These are phyloP conservation scores for Stratiomys singularior DNA, from an alignment of 2,888 invertebrate genomes.

Conservation along the genomic window DNA sequence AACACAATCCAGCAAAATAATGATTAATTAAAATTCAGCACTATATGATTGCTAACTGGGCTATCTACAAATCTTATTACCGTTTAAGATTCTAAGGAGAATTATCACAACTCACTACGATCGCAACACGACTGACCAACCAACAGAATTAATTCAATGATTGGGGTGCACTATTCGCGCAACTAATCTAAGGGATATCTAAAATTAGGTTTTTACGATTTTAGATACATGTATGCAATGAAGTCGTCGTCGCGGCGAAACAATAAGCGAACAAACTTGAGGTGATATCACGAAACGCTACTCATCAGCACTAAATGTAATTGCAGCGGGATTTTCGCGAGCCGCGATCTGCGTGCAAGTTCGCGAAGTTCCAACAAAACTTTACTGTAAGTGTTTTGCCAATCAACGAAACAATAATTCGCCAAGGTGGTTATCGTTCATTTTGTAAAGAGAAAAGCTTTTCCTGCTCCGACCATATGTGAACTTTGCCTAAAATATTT, in stretches of 20 bases:
- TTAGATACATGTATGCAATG: background rate
- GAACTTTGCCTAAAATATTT: too few relatives aligned
- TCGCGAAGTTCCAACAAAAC: background rate
- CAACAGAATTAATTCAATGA: conserved; percentile 14
- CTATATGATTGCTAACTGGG: background rate
- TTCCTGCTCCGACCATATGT: background rate
- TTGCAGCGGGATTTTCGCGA: background rate
- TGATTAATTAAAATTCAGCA: conserved; percentile 11
- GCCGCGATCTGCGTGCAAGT: background rate
- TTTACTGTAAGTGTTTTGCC: background rate
- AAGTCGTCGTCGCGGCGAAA: background rate
- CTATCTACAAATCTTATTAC: background rate
- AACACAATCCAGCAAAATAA: background rate
- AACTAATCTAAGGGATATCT: conserved; percentile 32
- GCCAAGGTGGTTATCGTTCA: background rate
- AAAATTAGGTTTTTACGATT: conserved; percentile 31
- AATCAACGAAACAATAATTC: background rate
- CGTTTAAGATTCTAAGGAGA: conserved; percentile 9
- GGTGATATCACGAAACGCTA: background rate
- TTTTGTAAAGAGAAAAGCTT: background rate
- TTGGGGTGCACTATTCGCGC: conserved; percentile 27
- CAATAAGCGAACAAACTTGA: background rate
- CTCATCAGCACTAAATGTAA: background rate
- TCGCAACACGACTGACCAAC: conserved; percentile 23
- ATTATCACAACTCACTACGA: conserved; percentile 33